Evolutionary conservation across 2,113 vertebrate genomes (phyloP).

Genomic region (Sorex fumeus): DNA sequence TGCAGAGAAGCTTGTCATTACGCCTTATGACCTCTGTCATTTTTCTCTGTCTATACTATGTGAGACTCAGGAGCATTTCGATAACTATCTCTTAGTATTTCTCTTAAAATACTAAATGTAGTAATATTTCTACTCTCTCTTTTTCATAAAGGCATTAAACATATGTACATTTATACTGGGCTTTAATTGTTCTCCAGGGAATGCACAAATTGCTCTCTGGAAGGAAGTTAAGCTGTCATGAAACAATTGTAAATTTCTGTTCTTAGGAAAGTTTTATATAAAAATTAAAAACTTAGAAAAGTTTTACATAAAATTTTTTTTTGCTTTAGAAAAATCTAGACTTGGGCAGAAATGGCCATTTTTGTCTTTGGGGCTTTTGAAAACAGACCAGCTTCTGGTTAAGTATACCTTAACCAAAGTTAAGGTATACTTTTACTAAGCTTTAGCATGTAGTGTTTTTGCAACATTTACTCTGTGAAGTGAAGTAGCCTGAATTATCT

Average conservation of each 20-base stretch:
- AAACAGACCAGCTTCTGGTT: neutral
- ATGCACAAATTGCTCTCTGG: neutral
- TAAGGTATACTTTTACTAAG: neutral
- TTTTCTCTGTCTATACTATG: neutral
- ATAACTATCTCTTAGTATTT: neutral
- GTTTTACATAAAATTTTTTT: neutral
- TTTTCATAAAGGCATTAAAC: neutral
- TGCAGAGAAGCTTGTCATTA: neutral
- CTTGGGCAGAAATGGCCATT: neutral
- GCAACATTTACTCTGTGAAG: too few relatives aligned
- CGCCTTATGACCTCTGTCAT: neutral
- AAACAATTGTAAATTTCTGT: constrained; percentile 22
- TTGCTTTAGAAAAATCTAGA: neutral
- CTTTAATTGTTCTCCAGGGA: constrained; percentile 20
- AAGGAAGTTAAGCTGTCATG: neutral
- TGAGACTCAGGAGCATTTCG: neutral
- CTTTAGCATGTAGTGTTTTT: too few relatives aligned
- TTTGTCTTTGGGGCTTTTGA: neutral
- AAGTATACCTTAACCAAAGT: neutral
- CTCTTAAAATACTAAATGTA: neutral
- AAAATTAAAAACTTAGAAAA: neutral
- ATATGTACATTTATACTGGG: neutral
- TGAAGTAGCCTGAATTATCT: neutral
- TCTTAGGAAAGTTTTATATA: neutral
- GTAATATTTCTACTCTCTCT: neutral